Evolutionary conservation across 2,888 invertebrate genomes (phyloP).

Genomic region (Bruchidius siliquastri): DNA sequence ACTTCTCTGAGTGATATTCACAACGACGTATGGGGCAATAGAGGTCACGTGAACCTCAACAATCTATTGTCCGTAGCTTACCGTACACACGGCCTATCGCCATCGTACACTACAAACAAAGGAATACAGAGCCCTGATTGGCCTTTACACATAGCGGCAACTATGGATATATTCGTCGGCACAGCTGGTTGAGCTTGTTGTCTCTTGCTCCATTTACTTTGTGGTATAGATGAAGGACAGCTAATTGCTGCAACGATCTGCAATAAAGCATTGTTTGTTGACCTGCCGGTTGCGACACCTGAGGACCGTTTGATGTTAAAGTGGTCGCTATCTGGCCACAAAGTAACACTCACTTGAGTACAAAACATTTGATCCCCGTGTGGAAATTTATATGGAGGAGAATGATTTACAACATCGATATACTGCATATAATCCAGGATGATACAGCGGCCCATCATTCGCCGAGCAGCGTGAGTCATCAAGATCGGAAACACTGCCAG

Average conservation of each 20-base stretch:
- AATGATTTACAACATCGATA: too few species aligned
- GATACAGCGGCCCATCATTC: too few species aligned
- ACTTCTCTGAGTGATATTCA: background rate
- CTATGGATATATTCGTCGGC: background rate
- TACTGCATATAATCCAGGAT: too few species aligned
- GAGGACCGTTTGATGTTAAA: too few species aligned
- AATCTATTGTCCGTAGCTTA: background rate
- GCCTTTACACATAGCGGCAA: background rate
- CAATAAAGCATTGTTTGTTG: too few species aligned
- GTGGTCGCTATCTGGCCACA: too few species aligned
- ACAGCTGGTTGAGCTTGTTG: background rate
- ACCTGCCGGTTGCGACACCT: too few species aligned
- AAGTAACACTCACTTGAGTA: too few species aligned
- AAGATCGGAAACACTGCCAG: too few species aligned
- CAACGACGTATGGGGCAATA: background rate
- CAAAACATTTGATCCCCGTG: too few species aligned
- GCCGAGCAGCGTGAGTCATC: too few species aligned
- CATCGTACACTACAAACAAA: background rate
- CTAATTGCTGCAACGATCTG: background rate
- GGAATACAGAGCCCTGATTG: background rate
- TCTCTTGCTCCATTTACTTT: background rate
- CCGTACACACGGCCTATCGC: background rate
- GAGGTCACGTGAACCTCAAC: background rate
- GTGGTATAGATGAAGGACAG: background rate
- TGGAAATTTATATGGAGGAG: too few species aligned